phyloP scores from a whole-genome alignment of 2,888 invertebrate species.

The Andrena trimmerana region DNA sequence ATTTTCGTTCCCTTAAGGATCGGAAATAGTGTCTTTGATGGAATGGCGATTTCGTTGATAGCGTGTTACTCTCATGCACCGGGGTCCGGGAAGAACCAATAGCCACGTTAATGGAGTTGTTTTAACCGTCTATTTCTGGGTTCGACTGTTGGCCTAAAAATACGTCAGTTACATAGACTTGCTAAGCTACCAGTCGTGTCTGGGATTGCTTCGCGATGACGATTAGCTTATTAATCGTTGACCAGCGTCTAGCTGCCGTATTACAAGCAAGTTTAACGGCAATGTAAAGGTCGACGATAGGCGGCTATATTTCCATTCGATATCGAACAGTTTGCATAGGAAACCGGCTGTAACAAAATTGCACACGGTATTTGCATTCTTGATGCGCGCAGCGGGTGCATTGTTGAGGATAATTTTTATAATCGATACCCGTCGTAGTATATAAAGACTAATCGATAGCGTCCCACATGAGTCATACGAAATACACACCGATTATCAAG shows the following conservation, averaged over 20 bases:
- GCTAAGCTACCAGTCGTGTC: slow-evolving; percentile 3
- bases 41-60: neutral
- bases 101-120: slow-evolving; percentile 69
- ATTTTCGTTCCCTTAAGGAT: slow-evolving; percentile 26
- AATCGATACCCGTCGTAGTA: slow-evolving; percentile 29
- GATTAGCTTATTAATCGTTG: neutral
- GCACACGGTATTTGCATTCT: neutral
- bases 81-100: slow-evolving; percentile 47
- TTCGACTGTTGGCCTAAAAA: slow-evolving; percentile 64
- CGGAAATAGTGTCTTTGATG: slow-evolving; percentile 15
- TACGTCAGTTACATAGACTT: slow-evolving; percentile 46
- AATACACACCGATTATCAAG: slow-evolving; percentile 36
- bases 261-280: neutral
- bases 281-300: neutral
- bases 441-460: slow-evolving; percentile 60
- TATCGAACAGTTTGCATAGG: neutral
- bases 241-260: too few species aligned
- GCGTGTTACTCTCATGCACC: slow-evolving; percentile 27
- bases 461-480: slow-evolving; percentile 45
- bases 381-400: neutral
- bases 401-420: slow-evolving; percentile 44
- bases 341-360: neutral
- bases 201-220: neutral
- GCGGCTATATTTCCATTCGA: too few species aligned
- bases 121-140: slow-evolving; percentile 68